Evolutionary conservation across 1,140 invertebrate species (phyloP).

Genomic region (Ericerus pela): DNA sequence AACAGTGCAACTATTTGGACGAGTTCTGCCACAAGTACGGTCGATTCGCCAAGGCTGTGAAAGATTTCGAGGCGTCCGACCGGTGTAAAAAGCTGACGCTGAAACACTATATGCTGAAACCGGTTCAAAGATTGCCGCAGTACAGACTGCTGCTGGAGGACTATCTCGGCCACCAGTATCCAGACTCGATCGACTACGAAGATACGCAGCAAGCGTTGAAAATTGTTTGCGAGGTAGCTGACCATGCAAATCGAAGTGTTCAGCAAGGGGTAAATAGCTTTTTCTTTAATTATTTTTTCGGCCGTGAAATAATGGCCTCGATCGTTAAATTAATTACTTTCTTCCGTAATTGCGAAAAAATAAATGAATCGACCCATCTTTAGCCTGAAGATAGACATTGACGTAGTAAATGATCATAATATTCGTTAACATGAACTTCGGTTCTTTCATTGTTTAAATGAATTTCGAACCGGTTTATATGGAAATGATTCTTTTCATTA

Average conservation of each 20-base stretch:
- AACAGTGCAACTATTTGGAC: conserved; percentile 43
- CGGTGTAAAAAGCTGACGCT: conserved; percentile 46
- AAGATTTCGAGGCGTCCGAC: conserved; percentile 48
- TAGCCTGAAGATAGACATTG: too few relatives aligned
- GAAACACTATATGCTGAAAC: conserved; percentile 60
- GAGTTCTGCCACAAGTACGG: conserved; percentile 44
- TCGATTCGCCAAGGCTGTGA: conserved; percentile 42
- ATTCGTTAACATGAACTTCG: too few relatives aligned
- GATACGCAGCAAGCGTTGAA: conserved; percentile 48
- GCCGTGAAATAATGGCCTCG: too few relatives aligned
- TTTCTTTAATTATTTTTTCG: too few relatives aligned
- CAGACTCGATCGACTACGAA: conserved; percentile 44
- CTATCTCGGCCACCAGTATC: conserved; percentile 44
- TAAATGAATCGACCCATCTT: too few relatives aligned
- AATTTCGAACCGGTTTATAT: too few relatives aligned
- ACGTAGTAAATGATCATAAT: too few relatives aligned
- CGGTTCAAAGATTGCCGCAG: conserved; percentile 55
- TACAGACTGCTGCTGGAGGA: conserved; percentile 51
- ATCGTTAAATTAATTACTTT: too few relatives aligned
- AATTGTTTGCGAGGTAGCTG: conserved; percentile 55
- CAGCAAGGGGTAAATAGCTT: conserved; percentile 38
- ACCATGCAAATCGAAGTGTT: conserved; percentile 58
- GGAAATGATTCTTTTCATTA: too few relatives aligned
- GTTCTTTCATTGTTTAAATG: too few relatives aligned
- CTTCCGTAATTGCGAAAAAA: too few relatives aligned